Evolutionary conservation across 2,797 vertebrate species (phyloP).

Genomic region (Sebastes oblongus): DNA sequence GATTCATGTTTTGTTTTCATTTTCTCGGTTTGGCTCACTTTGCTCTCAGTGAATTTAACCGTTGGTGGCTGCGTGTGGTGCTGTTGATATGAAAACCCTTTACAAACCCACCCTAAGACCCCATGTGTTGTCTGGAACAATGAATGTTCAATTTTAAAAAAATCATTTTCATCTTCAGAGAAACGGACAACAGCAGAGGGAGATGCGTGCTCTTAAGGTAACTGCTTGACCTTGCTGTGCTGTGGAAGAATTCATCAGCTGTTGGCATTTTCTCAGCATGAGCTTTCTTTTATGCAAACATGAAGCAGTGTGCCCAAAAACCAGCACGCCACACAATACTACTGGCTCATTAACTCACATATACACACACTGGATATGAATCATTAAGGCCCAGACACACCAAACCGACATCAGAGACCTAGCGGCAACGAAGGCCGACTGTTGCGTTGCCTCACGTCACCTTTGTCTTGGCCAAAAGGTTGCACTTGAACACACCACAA

Average conservation of each 20-base stretch:
- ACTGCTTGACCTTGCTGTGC: slow-evolving; percentile 51
- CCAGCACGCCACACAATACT: slow-evolving; percentile 18
- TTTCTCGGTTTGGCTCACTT: slow-evolving; percentile 32
- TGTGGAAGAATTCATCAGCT: slow-evolving; percentile 53
- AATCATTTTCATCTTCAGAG: slow-evolving; percentile 10
- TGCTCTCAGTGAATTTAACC: slow-evolving; percentile 10
- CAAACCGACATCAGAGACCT: too few relatives aligned
- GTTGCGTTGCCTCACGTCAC: too few relatives aligned
- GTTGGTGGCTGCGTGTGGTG: slow-evolving; percentile 3
- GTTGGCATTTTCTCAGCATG: slow-evolving; percentile 54
- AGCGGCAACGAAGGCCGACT: too few relatives aligned
- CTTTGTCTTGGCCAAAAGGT: too few relatives aligned
- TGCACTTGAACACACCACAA: too few relatives aligned
- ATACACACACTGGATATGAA: slow-evolving; percentile 22
- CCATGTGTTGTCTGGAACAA: not conserved
- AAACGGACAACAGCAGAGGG: slow-evolving; percentile 13
- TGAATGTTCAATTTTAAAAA: not conserved
- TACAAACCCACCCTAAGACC: not conserved
- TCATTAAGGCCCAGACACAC: not conserved
- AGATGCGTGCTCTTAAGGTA: slow-evolving; percentile 22
- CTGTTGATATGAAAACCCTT: slow-evolving; percentile 3
- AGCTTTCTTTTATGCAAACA: slow-evolving; percentile 64
- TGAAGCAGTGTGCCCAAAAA: slow-evolving; percentile 41
- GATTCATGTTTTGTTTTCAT: slow-evolving; percentile 58
- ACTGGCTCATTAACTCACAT: slow-evolving; percentile 24